A percentile compares a stretch with the other conserved stretches of the same genome.
Conservation (phyloP, 2,888 invertebrate genomes). For the Fragum whitleyi region DNA sequence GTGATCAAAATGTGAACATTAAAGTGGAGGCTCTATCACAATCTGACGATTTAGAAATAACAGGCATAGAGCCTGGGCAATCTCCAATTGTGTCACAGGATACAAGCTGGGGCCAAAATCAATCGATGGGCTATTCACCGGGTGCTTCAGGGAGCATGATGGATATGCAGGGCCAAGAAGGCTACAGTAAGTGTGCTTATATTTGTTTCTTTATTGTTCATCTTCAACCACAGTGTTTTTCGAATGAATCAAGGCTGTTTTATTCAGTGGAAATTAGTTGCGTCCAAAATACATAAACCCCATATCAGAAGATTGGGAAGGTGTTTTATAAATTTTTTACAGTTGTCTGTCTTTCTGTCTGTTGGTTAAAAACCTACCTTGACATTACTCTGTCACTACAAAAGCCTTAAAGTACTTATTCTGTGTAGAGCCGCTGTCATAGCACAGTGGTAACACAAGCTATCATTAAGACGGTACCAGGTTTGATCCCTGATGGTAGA, state of each 20-base stretch:
- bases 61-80: conserved; percentile 54
- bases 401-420: too few species aligned
- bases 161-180: conserved; percentile 32
- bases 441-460: too few species aligned
- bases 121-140: conserved; percentile 20
- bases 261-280: not conserved
- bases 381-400: too few species aligned
- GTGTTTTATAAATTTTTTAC: too few species aligned
- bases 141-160: conserved; percentile 37
- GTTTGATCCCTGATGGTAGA: too few species aligned
- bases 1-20: conserved; percentile 33
- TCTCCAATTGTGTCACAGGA: not conserved
- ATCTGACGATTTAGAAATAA: conserved; percentile 51
- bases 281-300: not conserved
- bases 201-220: not conserved
- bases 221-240: not conserved
- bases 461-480: too few species aligned
- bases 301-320: too few species aligned
- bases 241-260: not conserved
- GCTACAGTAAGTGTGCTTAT: conserved; percentile 48
- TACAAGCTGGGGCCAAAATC: conserved; percentile 35
- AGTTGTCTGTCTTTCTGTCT: too few species aligned
- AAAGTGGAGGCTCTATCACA: conserved; percentile 48
- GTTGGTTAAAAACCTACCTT: too few species aligned
- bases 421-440: too few species aligned